A percentile compares a stretch with the other conserved stretches of the same genome.
These are phyloP conservation scores for Coendou prehensilis DNA, from an alignment of 2,797 vertebrate species.

Conservation along the genomic window DNA sequence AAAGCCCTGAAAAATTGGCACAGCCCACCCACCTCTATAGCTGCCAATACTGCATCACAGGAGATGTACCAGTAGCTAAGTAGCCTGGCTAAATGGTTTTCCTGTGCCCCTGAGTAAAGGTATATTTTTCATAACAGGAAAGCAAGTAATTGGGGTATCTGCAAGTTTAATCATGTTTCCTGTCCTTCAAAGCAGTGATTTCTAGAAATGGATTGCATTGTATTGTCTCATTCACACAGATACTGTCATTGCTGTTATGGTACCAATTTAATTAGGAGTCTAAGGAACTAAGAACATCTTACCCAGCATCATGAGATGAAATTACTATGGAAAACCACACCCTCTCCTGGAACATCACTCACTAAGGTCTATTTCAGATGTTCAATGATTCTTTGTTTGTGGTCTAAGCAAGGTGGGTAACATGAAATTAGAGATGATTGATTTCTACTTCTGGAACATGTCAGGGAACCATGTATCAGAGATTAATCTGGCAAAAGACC, in stretches of 20 bases:
- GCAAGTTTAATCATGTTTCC: conserved; percentile 40
- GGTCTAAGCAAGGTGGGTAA: not conserved
- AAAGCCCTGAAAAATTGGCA: not conserved
- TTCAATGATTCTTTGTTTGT: conserved; percentile 11
- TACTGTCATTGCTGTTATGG: not conserved
- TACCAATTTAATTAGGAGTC: not conserved
- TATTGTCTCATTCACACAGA: conserved; percentile 30
- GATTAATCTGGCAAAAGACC: not conserved
- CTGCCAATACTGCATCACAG: not conserved
- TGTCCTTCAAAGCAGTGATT: not conserved
- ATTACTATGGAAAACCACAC: not conserved
- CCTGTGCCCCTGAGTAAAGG: not conserved
- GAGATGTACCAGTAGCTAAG: not conserved
- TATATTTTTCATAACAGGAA: conserved; percentile 29
- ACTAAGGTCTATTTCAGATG: not conserved
- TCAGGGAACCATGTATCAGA: not conserved
- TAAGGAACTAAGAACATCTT: not conserved
- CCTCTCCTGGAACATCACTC: conserved; percentile 8
- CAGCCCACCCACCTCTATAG: not conserved
- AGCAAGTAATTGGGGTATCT: conserved; percentile 30
- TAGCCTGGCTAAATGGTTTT: conserved; percentile 13
- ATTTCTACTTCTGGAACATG: not conserved
- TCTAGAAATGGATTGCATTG: not conserved
- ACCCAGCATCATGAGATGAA: not conserved
- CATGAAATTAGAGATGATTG: conserved; percentile 30